Base-by-base conservation (phyloP, 1,140 invertebrate genomes). In the Cylas formicarius region DNA sequence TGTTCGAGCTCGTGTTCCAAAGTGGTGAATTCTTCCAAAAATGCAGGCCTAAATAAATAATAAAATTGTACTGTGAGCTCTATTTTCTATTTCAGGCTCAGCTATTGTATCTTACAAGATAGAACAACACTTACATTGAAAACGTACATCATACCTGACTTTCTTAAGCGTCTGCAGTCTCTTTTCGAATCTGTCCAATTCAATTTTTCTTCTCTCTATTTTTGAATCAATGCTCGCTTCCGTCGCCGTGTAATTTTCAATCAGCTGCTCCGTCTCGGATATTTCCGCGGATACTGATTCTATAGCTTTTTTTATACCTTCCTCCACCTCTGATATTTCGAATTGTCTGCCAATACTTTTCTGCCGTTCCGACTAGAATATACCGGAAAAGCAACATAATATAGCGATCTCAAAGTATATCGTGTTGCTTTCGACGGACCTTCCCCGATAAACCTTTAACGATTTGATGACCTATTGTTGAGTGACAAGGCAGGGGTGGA, bases 21-120 rank as follows among this genome's bases (percentile, higher is more conserved):
- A 29, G 82, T 81, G 49, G 95, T 90, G 67, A 95, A 93, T 66
- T 99, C 96, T 58, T 95, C 88, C 78, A 97, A 86, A 65, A 96
- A 97, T 0, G 93, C 93, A 3, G 96, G 96, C 28, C 95, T 89
- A 52, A 10, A 57, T 18, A 36, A 44, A 39, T 9, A 23, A 23
- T 23, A 10, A n/a, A 29, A 23, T n/a, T n/a, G n/a, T n/a, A n/a
- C n/a, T n/a, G n/a, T n/a, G n/a, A n/a, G n/a, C n/a, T n/a, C n/a
- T n/a, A n/a, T n/a, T n/a, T n/a, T n/a, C n/a, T n/a, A n/a, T n/a
- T n/a, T n/a, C n/a, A n/a, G n/a, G n/a, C n/a, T n/a, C n/a, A n/a
- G n/a, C n/a, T n/a, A n/a, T n/a, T n/a, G n/a, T n/a, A n/a, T n/a
- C n/a, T n/a, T n/a, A n/a, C n/a, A n/a, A n/a, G n/a, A n/a, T n/a